Evolutionary conservation across 2,888 invertebrate genomes (phyloP).

Genomic region (Noctua janthina): DNA sequence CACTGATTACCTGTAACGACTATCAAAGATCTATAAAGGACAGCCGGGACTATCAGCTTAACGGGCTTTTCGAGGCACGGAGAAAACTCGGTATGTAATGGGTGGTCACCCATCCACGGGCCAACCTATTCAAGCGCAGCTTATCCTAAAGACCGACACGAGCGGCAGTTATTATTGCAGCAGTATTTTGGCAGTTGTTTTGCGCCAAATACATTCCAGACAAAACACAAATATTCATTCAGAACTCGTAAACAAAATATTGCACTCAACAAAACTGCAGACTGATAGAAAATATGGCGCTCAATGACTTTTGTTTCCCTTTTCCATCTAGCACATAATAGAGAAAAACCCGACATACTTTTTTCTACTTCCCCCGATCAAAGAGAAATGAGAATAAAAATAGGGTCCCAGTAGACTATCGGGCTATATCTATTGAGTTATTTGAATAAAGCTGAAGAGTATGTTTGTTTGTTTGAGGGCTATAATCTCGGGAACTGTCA

Average conservation of each 20-base stretch:
- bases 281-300: constrained; percentile 2
- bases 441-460: neutral
- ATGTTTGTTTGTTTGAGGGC: neutral
- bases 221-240: neutral
- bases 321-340: constrained; percentile 34
- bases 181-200: no score
- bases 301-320: constrained; percentile 18
- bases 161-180: no score
- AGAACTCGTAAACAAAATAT: constrained; percentile 12
- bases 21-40: no score
- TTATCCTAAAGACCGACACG: no score
- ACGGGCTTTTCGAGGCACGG: no score
- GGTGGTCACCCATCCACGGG: no score
- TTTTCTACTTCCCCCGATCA: constrained; percentile 36
- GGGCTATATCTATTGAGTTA: constrained; percentile 8
- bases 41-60: no score
- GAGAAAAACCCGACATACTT: constrained; percentile 31
- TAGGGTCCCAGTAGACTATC: constrained; percentile 37
- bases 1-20: no score
- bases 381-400: constrained; percentile 47
- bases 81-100: no score
- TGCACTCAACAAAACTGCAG: constrained; percentile 10
- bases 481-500: neutral
- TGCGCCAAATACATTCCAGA: neutral
- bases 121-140: no score